These are phyloP conservation scores for Pelusios castaneus DNA, from an alignment of 2,113 vertebrate genomes.

Conservation along the genomic window DNA sequence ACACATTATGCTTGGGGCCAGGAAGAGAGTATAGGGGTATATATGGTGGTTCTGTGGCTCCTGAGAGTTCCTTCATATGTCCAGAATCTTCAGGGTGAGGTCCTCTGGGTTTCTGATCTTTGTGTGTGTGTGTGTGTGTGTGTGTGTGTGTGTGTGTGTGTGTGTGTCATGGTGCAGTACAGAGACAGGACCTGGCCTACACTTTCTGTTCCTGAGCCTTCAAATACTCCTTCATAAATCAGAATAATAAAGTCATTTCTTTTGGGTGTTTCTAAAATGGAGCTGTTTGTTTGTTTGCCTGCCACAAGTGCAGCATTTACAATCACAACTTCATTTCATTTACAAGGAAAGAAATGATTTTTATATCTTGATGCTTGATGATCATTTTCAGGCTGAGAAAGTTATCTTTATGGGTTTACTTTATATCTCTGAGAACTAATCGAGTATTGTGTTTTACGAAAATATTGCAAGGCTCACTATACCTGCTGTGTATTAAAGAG, in stretches of 20 bases:
- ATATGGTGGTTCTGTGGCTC: background rate
- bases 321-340: background rate
- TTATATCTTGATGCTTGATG: background rate
- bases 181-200: fast-evolving
- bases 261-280: background rate
- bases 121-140: too few species aligned
- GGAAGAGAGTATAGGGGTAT: background rate
- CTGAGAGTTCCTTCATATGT: background rate
- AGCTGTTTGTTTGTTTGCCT: background rate
- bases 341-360: background rate
- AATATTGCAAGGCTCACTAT: background rate
- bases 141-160: too few species aligned
- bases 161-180: background rate
- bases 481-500: conserved; percentile 1
- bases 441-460: background rate
- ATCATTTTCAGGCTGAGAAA: background rate
- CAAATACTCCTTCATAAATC: background rate
- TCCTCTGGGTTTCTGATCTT: fast-evolving
- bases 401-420: background rate
- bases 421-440: background rate
- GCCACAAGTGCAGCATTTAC: background rate
- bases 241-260: background rate
- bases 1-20: background rate
- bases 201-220: background rate
- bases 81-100: background rate